Percentiles rank a stretch among this genome's conserved stretches.
phyloP scores from a whole-genome alignment of 2,113 vertebrate species.

The Sardina pilchardus region DNA sequence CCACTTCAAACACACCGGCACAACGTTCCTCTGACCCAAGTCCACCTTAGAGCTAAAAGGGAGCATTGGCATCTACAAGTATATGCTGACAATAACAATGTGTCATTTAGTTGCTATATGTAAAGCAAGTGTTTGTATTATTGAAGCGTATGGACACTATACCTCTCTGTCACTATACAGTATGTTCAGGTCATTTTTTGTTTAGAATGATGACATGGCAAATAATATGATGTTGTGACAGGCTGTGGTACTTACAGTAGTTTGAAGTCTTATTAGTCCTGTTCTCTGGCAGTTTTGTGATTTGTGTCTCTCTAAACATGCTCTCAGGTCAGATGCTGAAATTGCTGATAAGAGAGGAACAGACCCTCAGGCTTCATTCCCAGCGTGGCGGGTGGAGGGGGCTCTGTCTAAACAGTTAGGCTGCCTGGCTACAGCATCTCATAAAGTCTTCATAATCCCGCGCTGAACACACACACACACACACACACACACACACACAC shows the following conservation, averaged over 20 bases:
- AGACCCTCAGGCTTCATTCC: background rate
- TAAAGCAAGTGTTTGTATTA: background rate
- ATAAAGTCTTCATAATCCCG: constrained; percentile 6
- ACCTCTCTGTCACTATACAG: background rate
- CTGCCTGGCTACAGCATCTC: background rate
- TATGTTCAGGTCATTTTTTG: background rate
- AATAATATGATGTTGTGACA: background rate
- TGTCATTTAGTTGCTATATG: background rate
- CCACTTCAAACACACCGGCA: background rate
- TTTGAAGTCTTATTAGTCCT: background rate
- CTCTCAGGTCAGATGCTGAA: background rate
- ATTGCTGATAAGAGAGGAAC: background rate
- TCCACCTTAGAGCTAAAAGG: background rate
- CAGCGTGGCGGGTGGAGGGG: background rate
- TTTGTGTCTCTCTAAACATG: background rate
- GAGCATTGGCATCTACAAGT: background rate
- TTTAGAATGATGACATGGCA: background rate
- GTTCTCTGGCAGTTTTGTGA: background rate
- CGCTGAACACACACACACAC: background rate
- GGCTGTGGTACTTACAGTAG: background rate
- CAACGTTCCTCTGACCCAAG: background rate
- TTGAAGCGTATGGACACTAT: background rate
- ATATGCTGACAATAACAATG: background rate
- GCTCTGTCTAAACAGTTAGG: background rate
- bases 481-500: background rate